Base-by-base conservation (phyloP, 2,888 invertebrate genomes). In the Leptogaster cylindrica region DNA sequence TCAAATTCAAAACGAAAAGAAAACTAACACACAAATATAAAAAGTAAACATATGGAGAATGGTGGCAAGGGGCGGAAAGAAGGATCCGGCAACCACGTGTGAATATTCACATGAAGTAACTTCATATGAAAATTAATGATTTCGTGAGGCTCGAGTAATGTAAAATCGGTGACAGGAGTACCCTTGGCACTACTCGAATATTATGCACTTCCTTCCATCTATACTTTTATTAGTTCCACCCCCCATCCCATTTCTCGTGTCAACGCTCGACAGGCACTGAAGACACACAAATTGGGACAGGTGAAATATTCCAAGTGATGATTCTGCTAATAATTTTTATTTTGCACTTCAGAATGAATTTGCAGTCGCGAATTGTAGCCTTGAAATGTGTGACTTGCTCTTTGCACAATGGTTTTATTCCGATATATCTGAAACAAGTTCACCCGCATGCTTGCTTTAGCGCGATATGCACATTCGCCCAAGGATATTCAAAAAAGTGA, bases 121-220 rank as follows among this genome's bases (percentile, higher is more conserved):
- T 51, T 7, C 3, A 6, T 25, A 18, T 31, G 28, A 51, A 51
- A 31, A 14, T 31, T 31, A 2, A 8, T 3, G 33, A 28, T 31
- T 51, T 5, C 33, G 27, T 28, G 1, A 12, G 28, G 3, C 16
- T 6, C 10, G 16, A 10, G 28, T 12, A 31, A 28, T 25, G 8
- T n/a, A 14, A 14, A 2, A 31, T 8, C 46, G 46, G 31, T 51
- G 33, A 16, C 31, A 51, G 33, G 14, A 8, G 31, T 16, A 10
- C 18, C 28, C 14, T 51, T 51, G 51, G 51, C 51, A 51, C 31
- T 31, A 25, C 51, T 51, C 16, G 51, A 51, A 51, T 14, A 2
- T 16, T 31, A 51, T 51, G 18, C 16, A 51, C 8, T 31, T 25
- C 12, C 28, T 51, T 50, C 28, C 31, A 31, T 10, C 14, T 12